These are phyloP conservation scores for Tachysurus vachellii DNA, from an alignment of 2,113 vertebrate genomes.

Conservation along the genomic window DNA sequence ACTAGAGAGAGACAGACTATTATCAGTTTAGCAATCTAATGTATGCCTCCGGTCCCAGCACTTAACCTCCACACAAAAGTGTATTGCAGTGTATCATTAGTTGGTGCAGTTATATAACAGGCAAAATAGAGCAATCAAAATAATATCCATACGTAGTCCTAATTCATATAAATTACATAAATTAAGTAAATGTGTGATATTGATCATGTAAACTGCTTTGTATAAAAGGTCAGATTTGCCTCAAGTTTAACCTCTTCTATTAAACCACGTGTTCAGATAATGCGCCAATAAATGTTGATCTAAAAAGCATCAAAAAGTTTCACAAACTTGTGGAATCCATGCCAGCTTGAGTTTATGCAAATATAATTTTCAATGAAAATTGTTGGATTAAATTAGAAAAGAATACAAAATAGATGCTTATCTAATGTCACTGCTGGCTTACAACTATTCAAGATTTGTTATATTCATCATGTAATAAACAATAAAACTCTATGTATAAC, in stretches of 20 bases:
- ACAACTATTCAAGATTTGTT: neutral
- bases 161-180: neutral
- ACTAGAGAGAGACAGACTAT: neutral
- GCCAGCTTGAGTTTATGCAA: neutral
- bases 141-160: neutral
- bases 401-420: neutral
- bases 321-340: neutral
- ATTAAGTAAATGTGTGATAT: neutral
- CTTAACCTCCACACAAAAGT: constrained; percentile 31
- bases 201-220: neutral
- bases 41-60: neutral
- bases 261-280: neutral
- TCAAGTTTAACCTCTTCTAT: neutral
- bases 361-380: neutral
- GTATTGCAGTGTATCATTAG: constrained; percentile 21
- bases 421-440: neutral
- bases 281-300: neutral
- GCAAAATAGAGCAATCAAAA: constrained; percentile 22
- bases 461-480: neutral
- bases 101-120: constrained; percentile 44
- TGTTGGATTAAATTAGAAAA: neutral
- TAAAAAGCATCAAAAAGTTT: neutral
- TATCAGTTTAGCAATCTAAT: constrained; percentile 18
- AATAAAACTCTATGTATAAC: neutral
- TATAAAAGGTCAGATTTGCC: neutral